These are phyloP conservation scores for Nothobranchius kuhntae DNA, from an alignment of 2,113 vertebrate genomes.

Conservation along the genomic window DNA sequence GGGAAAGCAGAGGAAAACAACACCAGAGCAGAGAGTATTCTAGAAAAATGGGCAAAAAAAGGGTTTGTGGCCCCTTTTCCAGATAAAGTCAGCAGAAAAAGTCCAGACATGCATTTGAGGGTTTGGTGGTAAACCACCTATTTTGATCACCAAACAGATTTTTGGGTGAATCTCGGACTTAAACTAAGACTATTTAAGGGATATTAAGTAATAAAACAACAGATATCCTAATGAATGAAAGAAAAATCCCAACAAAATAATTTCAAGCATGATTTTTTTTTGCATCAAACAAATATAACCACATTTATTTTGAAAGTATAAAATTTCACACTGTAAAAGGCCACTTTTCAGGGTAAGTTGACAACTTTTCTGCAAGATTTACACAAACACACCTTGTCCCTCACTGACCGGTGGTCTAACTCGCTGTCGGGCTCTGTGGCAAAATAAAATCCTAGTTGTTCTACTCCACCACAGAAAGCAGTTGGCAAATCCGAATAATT, in stretches of 20 bases:
- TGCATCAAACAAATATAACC: conserved; percentile 83
- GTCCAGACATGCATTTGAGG: too few species aligned
- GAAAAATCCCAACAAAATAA: conserved; percentile 6
- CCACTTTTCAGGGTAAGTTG: conserved; percentile 83
- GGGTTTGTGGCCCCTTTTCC: too few species aligned
- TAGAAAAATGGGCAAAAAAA: too few species aligned
- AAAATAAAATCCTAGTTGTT: conserved; percentile 65
- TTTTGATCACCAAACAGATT: too few species aligned
- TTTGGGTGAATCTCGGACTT: too few species aligned
- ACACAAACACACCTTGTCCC: conserved; percentile 71
- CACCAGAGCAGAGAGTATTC: too few species aligned
- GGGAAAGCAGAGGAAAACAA: too few species aligned
- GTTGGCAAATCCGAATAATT: conserved; percentile 79
- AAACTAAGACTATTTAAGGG: too few species aligned
- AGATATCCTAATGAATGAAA: too few species aligned
- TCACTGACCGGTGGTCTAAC: conserved; percentile 65
- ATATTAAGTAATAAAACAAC: too few species aligned
- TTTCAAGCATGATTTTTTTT: conserved; percentile 39
- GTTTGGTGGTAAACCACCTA: too few species aligned
- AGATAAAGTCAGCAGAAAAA: too few species aligned
- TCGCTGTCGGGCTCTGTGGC: conserved; percentile 75
- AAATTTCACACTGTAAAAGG: conserved; percentile 86
- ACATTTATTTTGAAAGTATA: conserved; percentile 88
- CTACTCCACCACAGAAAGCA: conserved; percentile 77
- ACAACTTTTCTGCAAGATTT: conserved; percentile 77